Evolutionary conservation across 2,113 vertebrate species (phyloP).

Genomic region (Lophius piscatorius): DNA sequence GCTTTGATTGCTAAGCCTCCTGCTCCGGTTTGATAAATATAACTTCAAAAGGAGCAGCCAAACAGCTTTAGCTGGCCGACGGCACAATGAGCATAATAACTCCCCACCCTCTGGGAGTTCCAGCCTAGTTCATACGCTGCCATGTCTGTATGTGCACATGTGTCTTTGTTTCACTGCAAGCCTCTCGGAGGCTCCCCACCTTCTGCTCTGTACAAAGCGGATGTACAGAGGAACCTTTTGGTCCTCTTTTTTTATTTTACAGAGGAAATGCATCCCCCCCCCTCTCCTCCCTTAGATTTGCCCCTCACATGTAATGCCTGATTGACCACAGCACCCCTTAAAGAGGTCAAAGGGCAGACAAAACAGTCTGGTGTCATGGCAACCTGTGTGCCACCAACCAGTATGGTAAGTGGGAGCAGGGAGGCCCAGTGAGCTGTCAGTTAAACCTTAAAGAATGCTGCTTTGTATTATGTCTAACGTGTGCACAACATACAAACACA

Average conservation of each 20-base stretch:
- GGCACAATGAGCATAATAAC: conserved; percentile 79
- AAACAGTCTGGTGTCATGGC: conserved; percentile 88
- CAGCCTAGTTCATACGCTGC: conserved; percentile 75
- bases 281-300: conserved; percentile 65
- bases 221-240: conserved; percentile 76
- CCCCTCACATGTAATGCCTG: conserved; percentile 83
- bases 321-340: conserved; percentile 84
- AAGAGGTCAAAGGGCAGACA: conserved; percentile 85
- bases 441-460: conserved; percentile 73
- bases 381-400: conserved; percentile 82
- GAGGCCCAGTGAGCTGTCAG: conserved; percentile 69
- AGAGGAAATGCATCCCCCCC: conserved; percentile 69
- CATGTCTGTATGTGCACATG: conserved; percentile 74
- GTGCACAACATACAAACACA: conserved; percentile 43
- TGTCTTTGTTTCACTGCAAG: conserved; percentile 76
- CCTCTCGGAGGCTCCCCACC: conserved; percentile 67
- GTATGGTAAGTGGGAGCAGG: conserved; percentile 55
- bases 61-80: conserved; percentile 75
- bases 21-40: conserved; percentile 78
- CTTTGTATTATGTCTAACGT: conserved; percentile 58
- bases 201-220: conserved; percentile 73
- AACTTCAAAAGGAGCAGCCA: conserved; percentile 80
- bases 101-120: conserved; percentile 75
- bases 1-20: conserved; percentile 70
- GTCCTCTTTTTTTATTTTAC: conserved; percentile 79